Evolutionary conservation across 2,888 invertebrate species (phyloP).

Genomic region (Leptinotarsa peninsularis): DNA sequence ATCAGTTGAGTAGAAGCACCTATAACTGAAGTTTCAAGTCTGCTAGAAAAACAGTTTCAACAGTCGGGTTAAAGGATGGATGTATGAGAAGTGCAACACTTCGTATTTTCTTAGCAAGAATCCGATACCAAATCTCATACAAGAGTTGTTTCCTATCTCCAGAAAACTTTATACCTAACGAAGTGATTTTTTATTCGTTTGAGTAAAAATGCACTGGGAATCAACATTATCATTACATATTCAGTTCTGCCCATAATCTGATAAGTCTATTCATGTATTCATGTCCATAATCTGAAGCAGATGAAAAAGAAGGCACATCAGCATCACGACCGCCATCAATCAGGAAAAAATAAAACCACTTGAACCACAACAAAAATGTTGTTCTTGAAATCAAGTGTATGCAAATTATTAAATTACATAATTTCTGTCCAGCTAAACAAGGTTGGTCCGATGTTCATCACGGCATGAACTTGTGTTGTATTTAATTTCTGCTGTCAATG

Average conservation of each 20-base stretch:
- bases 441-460: conserved; percentile 23
- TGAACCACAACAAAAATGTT: conserved; percentile 31
- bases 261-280: conserved; percentile 5
- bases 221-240: too few species aligned
- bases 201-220: too few species aligned
- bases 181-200: too few species aligned
- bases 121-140: too few species aligned
- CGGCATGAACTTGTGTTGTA: conserved; percentile 28
- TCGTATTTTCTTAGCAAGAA: too few species aligned
- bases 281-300: not conserved
- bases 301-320: not conserved
- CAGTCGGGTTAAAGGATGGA: too few species aligned
- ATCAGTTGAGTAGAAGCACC: too few species aligned
- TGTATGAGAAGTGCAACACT: too few species aligned
- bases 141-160: too few species aligned
- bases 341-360: conserved; percentile 18
- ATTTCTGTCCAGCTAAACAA: conserved; percentile 27
- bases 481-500: conserved; percentile 31
- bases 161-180: too few species aligned
- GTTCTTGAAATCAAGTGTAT: conserved; percentile 47
- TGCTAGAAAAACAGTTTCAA: too few species aligned
- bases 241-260: not conserved
- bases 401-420: conserved; percentile 45
- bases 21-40: too few species aligned
- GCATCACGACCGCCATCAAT: conserved; percentile 25